Conservation (phyloP, 2,113 vertebrate species). For the Rhizomys pruinosus region DNA sequence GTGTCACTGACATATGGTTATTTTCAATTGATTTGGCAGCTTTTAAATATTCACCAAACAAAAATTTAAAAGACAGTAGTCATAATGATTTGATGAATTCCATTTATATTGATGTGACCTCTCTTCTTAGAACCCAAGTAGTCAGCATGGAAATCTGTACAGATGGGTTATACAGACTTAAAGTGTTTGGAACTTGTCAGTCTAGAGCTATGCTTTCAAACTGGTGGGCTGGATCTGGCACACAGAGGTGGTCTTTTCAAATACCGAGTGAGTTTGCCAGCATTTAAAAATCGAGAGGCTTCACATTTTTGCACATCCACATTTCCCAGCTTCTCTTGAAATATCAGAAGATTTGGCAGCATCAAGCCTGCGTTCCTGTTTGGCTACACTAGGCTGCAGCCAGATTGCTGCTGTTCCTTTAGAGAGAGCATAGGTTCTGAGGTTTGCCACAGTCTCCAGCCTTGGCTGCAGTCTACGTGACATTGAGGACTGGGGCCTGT, state of each 20-base stretch:
- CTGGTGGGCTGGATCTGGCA: constrained; percentile 69
- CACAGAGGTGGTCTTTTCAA: constrained; percentile 51
- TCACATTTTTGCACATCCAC: constrained; percentile 45
- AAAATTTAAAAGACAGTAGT: constrained; percentile 28
- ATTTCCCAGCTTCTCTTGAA: constrained; percentile 66
- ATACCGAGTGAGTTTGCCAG: constrained; percentile 59
- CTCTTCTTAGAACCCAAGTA: constrained; percentile 36
- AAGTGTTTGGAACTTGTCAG: constrained; percentile 35
- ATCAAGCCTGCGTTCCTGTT: constrained; percentile 3
- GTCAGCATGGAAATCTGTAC: not conserved
- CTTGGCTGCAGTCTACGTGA: constrained; percentile 5
- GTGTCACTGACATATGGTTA: constrained; percentile 66
- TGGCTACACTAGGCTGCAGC: constrained; percentile 4
- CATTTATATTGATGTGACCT: constrained; percentile 47
- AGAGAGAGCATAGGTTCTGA: constrained; percentile 5
- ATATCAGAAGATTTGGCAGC: constrained; percentile 62
- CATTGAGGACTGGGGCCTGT: not conserved
- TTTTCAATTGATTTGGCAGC: constrained; percentile 66
- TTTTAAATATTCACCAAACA: constrained; percentile 59
- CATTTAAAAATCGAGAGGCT: constrained; percentile 59
- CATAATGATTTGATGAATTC: constrained; percentile 36
- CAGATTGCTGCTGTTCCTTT: constrained; percentile 38
- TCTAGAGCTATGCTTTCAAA: constrained; percentile 44
- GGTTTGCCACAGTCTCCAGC: not conserved
- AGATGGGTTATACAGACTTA: constrained; percentile 53